Conservation (phyloP, 2,888 invertebrate genomes). For the Podabrus alpinus region DNA sequence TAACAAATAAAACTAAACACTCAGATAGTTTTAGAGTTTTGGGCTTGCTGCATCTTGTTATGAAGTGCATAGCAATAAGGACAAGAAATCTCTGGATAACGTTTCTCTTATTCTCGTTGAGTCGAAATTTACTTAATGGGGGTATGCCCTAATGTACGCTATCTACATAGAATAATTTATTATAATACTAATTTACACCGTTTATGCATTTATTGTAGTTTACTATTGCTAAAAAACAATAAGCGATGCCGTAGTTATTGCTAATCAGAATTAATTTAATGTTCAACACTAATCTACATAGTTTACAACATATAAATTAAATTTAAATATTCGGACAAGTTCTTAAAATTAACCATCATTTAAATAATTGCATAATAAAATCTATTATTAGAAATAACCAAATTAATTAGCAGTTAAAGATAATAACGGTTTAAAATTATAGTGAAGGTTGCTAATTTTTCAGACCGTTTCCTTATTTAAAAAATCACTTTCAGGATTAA, state of each 20-base stretch:
- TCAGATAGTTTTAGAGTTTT: slow-evolving; percentile 14
- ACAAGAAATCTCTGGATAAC: slow-evolving; percentile 8
- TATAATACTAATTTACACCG: background rate
- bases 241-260: background rate
- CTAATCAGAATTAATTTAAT: background rate
- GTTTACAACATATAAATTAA: background rate
- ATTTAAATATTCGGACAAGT: background rate
- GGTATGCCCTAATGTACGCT: background rate
- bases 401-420: background rate
- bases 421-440: too few species aligned
- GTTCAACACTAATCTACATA: background rate
- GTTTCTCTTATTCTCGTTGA: background rate
- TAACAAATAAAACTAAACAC: slow-evolving; percentile 51
- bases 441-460: background rate
- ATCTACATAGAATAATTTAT: background rate
- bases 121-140: background rate
- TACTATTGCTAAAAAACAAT: background rate
- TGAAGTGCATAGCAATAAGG: slow-evolving; percentile 1
- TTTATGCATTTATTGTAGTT: background rate
- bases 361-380: background rate
- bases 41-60: slow-evolving; percentile 24
- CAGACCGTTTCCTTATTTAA: background rate
- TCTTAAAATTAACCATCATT: background rate
- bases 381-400: background rate
- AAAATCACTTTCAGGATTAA: background rate